Base-by-base conservation (phyloP, 2,888 invertebrate genomes). In the Drosophila helvetica region DNA sequence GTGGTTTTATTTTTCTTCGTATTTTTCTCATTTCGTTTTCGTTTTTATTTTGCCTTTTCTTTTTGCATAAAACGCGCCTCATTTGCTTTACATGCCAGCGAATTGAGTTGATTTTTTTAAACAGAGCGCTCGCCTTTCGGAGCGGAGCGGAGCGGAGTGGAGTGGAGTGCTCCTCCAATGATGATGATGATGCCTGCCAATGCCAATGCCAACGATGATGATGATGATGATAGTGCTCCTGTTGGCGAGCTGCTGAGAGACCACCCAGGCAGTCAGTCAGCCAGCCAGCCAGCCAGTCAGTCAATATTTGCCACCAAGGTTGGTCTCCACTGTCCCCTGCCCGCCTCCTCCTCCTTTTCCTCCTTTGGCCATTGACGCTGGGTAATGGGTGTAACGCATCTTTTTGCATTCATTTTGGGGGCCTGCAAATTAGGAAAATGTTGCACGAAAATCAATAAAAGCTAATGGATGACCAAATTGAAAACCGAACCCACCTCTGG, bases 41-140 rank as follows among this genome's bases (percentile, higher is more conserved):
- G 17, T 66, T 48, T 62, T 58, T 19, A 42, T 47, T 56, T 43
- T 12, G 17, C 60, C 54, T 50, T 66, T 66, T 67, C 43, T 71
- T 75, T 80, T 88, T 86, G 86, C 88, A 84, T 88, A 88, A 86
- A 88, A 73, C 67, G 84, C 88, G 69, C 66, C 83, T 87, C 83
- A 84, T 88, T 85, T 85, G 75, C 88, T 76, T 86, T 83, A 84
- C 81, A 80, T 86, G 77, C 85, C 79, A 65, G 72, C 61, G 64
- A 77, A 78, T 74, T 69, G 80, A 75, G 75, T 80, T 83, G 73
- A 79, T 80, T 86, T 83, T 83, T 83, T 77, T 38, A 70, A 56
- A 33, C 43, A 33, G 56, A 66, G 30, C 54, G 19, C 52, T 52
- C 59, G 50, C 18, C 53, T n/a, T 59, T 51, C 59, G 50, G 25